phyloP scores from a whole-genome alignment of 2,113 vertebrate genomes.

The Dicerorhinus sumatrensis region DNA sequence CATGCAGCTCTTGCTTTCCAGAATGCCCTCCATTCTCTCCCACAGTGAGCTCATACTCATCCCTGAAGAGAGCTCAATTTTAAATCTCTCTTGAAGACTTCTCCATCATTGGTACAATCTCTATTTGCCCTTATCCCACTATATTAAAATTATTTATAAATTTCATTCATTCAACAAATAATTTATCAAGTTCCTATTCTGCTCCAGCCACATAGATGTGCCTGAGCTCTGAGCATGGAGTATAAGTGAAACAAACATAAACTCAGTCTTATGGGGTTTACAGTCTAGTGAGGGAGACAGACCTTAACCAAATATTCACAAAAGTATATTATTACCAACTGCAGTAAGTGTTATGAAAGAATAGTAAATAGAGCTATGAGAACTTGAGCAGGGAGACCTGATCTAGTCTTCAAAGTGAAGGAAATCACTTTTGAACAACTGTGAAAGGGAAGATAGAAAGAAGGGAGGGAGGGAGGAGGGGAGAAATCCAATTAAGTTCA shows the following conservation, averaged over 20 bases:
- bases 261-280: not conserved
- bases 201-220: not conserved
- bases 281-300: not conserved
- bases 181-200: conserved; percentile 16
- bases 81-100: not conserved
- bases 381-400: not conserved
- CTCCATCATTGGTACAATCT: not conserved
- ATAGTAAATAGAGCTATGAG: not conserved
- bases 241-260: not conserved
- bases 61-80: not conserved
- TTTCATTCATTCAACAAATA: not conserved
- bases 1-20: not conserved
- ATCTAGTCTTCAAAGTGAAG: not conserved
- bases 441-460: not conserved
- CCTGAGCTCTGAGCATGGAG: not conserved
- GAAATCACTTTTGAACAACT: conserved; percentile 9
- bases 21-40: not conserved
- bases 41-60: not conserved
- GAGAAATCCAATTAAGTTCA: not conserved
- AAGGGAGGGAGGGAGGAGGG: not conserved
- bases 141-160: conserved; percentile 5
- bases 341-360: not conserved
- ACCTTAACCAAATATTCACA: not conserved
- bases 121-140: not conserved
- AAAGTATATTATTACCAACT: not conserved